phyloP scores from a whole-genome alignment of 2,797 vertebrate species.

The Limnodromus scolopaceus region DNA sequence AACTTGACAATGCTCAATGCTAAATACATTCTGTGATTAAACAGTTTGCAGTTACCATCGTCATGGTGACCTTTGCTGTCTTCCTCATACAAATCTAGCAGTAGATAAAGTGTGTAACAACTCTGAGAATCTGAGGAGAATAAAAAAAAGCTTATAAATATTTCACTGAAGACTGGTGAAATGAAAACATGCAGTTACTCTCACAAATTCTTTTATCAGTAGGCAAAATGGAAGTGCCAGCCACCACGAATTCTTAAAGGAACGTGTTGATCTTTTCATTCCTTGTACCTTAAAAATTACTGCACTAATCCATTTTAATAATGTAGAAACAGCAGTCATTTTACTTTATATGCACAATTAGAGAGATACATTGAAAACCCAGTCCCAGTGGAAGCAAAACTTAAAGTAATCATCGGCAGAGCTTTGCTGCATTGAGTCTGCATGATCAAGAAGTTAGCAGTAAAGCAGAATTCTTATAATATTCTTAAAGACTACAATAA shows the following conservation, averaged over 20 bases:
- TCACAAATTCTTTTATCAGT: background rate
- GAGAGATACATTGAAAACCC: background rate
- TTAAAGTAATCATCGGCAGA: background rate
- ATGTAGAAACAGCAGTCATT: background rate
- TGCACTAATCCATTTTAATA: background rate
- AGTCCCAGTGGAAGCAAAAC: background rate
- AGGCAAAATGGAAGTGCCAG: background rate
- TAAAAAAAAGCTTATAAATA: background rate
- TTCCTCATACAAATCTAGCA: slow-evolving; percentile 16
- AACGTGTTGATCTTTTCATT: background rate
- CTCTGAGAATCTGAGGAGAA: background rate
- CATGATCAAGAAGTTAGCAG: background rate
- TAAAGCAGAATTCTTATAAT: background rate
- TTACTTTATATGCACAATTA: background rate
- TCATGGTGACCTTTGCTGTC: slow-evolving; percentile 39
- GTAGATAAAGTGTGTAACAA: background rate
- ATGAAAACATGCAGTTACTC: background rate
- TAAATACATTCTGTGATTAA: slow-evolving; percentile 1
- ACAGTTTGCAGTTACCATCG: background rate
- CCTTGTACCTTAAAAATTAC: background rate
- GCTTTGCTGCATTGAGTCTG: background rate
- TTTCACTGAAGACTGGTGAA: background rate
- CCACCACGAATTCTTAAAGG: background rate
- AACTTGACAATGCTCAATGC: background rate
- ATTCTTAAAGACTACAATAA: background rate